phyloP scores from a whole-genome alignment of 2,113 vertebrate species.

The Trachemys scripta region DNA sequence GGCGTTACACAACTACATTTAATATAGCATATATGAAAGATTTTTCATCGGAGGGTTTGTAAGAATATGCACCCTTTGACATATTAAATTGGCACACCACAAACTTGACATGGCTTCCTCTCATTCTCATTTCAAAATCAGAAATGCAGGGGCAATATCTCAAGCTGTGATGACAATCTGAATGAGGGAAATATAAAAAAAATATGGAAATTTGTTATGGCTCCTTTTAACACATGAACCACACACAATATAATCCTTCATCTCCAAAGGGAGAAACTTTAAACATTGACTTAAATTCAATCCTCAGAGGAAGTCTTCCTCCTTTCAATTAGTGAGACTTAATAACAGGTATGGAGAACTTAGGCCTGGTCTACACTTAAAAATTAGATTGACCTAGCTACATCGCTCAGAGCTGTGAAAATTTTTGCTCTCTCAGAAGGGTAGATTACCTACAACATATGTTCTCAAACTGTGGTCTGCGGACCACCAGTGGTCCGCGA shows the following conservation, averaged over 20 bases:
- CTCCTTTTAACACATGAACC: accelerated
- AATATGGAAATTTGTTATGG: not conserved
- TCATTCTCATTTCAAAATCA: not conserved
- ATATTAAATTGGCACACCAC: not conserved
- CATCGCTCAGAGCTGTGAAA: not conserved
- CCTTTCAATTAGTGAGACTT: not conserved
- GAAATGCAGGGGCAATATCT: not conserved
- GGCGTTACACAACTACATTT: not conserved
- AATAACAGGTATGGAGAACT: not conserved
- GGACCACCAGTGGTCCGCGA: too few relatives aligned
- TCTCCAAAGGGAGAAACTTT: not conserved
- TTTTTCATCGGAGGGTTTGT: not conserved
- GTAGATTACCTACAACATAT: too few relatives aligned
- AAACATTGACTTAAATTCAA: not conserved
- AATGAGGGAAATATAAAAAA: not conserved
- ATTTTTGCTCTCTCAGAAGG: not conserved
- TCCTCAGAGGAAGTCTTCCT: not conserved
- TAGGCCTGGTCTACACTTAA: too few relatives aligned
- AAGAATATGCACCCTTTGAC: not conserved
- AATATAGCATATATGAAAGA: not conserved
- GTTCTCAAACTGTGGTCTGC: too few relatives aligned
- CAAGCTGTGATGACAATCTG: not conserved
- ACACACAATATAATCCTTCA: not conserved
- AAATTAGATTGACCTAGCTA: too few relatives aligned
- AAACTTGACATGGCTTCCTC: not conserved